A percentile compares a stretch with the other conserved stretches of the same genome.
Conservation (phyloP, 2,797 vertebrate genomes). For the Pagetopsis macropterus region DNA sequence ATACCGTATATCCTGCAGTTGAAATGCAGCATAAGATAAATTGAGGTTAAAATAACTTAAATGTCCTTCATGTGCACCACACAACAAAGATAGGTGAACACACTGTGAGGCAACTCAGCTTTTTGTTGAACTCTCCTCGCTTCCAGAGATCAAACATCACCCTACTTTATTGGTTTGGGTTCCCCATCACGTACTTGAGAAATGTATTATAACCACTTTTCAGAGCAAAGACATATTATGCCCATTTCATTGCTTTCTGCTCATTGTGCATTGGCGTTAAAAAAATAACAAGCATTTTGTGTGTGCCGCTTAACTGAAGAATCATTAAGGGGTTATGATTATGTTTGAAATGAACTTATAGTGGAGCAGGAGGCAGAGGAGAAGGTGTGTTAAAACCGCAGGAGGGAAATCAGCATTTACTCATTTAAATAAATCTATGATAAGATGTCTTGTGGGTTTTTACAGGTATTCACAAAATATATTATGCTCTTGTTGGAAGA, state of each 20-base stretch:
- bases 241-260: background rate
- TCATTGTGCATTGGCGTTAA: constrained; percentile 1
- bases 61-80: background rate
- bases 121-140: background rate
- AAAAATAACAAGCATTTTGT: constrained; percentile 8
- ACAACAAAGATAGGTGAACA: background rate
- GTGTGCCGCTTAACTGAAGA: constrained; percentile 7
- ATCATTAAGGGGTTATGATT: constrained; percentile 31
- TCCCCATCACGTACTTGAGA: background rate
- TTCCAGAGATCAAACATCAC: constrained; percentile 24
- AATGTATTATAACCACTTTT: constrained; percentile 2
- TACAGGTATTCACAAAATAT: constrained; percentile 17
- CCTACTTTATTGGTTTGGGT: background rate
- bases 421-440: constrained; percentile 30
- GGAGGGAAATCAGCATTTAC: constrained; percentile 21
- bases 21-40: too few relatives aligned
- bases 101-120: background rate
- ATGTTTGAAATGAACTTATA: constrained; percentile 34
- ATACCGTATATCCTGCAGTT: too few relatives aligned
- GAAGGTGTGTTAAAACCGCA: constrained; percentile 21
- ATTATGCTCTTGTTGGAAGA: background rate
- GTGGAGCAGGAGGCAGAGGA: constrained; percentile 13
- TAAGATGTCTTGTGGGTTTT: constrained; percentile 15
- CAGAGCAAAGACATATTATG: background rate
- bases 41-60: background rate